Conservation (phyloP, 2,797 vertebrate genomes). For the Siniperca obscura region DNA sequence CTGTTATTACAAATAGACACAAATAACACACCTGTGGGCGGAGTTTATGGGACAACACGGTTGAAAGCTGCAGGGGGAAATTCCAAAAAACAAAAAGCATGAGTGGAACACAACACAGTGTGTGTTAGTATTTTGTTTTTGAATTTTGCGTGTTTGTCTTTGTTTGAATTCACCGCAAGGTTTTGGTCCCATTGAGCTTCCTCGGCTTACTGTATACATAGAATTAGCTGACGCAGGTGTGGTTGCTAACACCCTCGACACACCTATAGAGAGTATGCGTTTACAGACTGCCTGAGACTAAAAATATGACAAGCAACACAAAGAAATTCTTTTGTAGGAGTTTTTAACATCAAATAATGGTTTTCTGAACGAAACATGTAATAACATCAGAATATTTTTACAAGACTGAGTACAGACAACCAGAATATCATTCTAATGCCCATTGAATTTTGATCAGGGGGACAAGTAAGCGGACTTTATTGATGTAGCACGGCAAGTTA, state of each 20-base stretch:
- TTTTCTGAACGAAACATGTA: neutral
- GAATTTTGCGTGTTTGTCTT: neutral
- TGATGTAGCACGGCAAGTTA: neutral
- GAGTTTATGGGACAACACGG: neutral
- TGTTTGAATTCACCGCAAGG: neutral
- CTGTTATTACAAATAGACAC: conserved; percentile 3
- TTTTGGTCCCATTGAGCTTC: neutral
- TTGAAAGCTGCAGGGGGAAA: neutral
- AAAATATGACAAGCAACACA: neutral
- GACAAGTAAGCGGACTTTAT: neutral
- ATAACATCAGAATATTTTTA: neutral
- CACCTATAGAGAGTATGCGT: neutral
- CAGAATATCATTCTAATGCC: neutral
- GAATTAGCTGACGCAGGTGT: neutral
- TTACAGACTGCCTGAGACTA: neutral
- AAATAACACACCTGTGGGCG: neutral
- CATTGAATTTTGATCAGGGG: neutral
- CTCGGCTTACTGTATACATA: neutral
- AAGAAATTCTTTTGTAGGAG: too few species aligned
- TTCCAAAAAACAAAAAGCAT: neutral
- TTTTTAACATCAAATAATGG: neutral
- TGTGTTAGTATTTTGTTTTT: neutral
- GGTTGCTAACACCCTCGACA: neutral
- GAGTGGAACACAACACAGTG: neutral
- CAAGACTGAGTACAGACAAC: too few species aligned